Conservation (phyloP, 2,113 vertebrate species). For the Lepus europaeus region DNA sequence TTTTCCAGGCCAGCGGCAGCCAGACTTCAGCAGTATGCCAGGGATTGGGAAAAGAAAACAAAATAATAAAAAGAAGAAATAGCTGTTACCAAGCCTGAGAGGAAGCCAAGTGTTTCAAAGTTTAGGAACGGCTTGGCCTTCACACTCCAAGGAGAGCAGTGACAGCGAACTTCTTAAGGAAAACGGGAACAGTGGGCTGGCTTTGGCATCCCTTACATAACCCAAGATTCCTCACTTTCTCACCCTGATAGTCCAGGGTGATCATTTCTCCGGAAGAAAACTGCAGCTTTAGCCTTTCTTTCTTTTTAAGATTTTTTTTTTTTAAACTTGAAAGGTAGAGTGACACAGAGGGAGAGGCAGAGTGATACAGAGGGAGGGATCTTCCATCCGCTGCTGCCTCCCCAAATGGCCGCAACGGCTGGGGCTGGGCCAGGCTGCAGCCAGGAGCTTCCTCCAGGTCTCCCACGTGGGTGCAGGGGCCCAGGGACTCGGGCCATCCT, state of each 20-base stretch:
- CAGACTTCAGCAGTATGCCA: background rate
- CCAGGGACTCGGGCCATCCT: no score
- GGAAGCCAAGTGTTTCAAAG: background rate
- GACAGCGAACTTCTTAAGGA: background rate
- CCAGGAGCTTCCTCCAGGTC: no score
- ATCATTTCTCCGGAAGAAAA: background rate
- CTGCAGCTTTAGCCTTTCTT: background rate
- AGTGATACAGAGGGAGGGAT: no score
- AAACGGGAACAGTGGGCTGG: background rate
- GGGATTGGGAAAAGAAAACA: slow-evolving; percentile 60
- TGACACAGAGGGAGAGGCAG: no score
- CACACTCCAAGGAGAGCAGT: background rate
- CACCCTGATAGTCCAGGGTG: background rate
- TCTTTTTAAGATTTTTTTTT: no score
- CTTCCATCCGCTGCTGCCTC: no score
- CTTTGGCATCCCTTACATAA: background rate
- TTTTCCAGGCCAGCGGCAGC: background rate
- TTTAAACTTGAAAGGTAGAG: no score
- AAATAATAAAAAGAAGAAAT: background rate
- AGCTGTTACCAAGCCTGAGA: background rate
- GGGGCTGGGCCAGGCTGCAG: no score
- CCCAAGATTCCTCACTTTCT: no score
- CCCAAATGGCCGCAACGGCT: no score
- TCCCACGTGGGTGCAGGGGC: no score
- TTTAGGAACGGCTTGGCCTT: background rate